Percentiles rank a stretch among this genome's conserved stretches.
Conservation (phyloP, 2,797 vertebrate species). For the Huso huso region DNA sequence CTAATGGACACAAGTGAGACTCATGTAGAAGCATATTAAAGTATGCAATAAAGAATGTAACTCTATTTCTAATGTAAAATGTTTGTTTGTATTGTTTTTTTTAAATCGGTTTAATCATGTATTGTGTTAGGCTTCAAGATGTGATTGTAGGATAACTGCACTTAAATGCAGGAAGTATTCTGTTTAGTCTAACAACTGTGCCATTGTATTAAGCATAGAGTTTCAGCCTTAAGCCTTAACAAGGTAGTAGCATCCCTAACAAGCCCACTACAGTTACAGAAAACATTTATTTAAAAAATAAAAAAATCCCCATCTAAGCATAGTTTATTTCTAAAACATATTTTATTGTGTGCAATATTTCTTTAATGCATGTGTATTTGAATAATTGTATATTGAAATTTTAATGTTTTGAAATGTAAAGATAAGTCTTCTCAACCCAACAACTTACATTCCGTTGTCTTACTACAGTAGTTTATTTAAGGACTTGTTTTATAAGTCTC, state of each 20-base stretch:
- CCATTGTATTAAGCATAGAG: slow-evolving; percentile 69
- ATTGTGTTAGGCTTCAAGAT: slow-evolving; percentile 17
- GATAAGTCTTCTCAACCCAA: slow-evolving; percentile 54
- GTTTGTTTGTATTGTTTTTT: background rate
- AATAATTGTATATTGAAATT: slow-evolving; percentile 68
- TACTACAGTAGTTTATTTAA: slow-evolving; percentile 64
- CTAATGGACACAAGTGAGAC: slow-evolving; percentile 9
- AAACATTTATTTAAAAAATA: slow-evolving; percentile 33
- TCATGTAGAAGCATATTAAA: slow-evolving; percentile 14
- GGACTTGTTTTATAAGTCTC: slow-evolving; percentile 99
- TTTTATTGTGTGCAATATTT: slow-evolving; percentile 83
- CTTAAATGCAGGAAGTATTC: slow-evolving; percentile 50
- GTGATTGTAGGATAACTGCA: slow-evolving; percentile 54
- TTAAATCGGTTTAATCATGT: background rate
- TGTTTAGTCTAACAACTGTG: slow-evolving; percentile 66
- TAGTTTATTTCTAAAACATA: too few species aligned
- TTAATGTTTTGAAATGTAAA: slow-evolving; percentile 67
- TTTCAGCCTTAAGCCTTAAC: slow-evolving; percentile 81
- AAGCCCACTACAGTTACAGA: slow-evolving; percentile 35
- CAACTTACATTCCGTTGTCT: slow-evolving; percentile 80
- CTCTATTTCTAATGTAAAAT: slow-evolving; percentile 26
- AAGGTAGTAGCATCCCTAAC: slow-evolving; percentile 39
- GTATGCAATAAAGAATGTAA: slow-evolving; percentile 48
- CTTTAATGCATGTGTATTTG: slow-evolving; percentile 85
- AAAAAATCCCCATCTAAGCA: slow-evolving; percentile 44